Base-by-base conservation (phyloP, 2,797 vertebrate species). In the Hyperoplus lanceolatus region DNA sequence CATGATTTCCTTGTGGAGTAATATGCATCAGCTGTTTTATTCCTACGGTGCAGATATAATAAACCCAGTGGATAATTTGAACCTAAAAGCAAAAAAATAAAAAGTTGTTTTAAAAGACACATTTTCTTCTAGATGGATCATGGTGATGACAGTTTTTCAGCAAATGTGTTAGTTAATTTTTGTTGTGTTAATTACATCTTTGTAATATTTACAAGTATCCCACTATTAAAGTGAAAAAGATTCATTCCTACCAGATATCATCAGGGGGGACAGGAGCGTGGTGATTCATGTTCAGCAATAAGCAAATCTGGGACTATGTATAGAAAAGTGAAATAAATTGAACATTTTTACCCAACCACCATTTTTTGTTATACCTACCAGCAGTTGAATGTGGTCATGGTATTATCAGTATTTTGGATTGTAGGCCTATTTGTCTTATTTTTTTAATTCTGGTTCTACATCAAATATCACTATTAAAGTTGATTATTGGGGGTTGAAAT, bases 1-100 rank as follows among this genome's bases (percentile, higher is more conserved):
- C 58, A 70, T 11, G 15, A 68, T 76, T 76, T 80, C 49, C 69
- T 75, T 38, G 48, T 55, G 38, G 45, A 75, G 6, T 70, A 78
- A 69, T 55, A 73, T 63, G 36, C 63, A 65, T 77, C 54, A 79
- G 61, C 54, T 60, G 16, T 70, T 66, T 67, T 21, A 49, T 38
- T 12, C 21, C 41, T 5, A 45, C 6, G 18, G 36, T 59, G 55
- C n/a, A 59, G 41, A 60, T 21, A 12, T 60, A 53, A 75, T 29
- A 49, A 11, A 65, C 21, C 67, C 39, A 66, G 14, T 15, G 12
- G 39, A 59, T 56, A 49, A 51, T 8, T 48, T 10, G 41, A 51
- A 79, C 10, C 10, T 41, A 18, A 14, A 70, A 14, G 9, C 13
- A 61, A 21, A 8, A 29, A 29, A 29, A 29, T 29, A 3, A 29